Conservation (phyloP, 2,113 vertebrate species). For the Anhinga anhinga region DNA sequence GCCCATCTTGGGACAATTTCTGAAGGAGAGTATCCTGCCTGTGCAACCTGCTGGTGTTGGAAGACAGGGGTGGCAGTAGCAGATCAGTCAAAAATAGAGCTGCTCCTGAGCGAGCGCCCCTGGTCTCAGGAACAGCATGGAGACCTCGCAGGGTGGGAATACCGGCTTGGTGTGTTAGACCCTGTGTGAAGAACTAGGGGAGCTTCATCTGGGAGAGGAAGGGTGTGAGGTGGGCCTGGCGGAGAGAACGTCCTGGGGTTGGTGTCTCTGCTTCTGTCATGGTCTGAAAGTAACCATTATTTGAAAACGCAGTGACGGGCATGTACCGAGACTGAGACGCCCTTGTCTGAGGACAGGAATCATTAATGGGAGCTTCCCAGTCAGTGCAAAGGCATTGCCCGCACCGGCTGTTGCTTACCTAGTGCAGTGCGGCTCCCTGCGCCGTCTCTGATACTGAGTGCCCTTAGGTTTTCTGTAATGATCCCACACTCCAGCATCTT, state of each 20-base stretch:
- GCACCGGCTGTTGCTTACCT: background rate
- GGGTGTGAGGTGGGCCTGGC: background rate
- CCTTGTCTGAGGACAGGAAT: background rate
- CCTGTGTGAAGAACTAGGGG: background rate
- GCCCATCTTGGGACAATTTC: background rate
- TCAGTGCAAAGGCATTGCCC: background rate
- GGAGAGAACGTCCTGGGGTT: background rate
- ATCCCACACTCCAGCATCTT: background rate
- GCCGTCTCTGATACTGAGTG: background rate
- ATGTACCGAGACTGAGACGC: background rate
- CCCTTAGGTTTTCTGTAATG: background rate
- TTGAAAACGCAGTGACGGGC: background rate
- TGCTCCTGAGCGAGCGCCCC: background rate
- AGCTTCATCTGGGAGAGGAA: background rate
- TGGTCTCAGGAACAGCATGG: background rate
- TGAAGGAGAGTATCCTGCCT: background rate
- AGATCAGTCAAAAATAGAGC: background rate
- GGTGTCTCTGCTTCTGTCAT: background rate
- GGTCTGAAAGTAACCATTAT: background rate
- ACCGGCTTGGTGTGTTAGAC: rapidly evolving
- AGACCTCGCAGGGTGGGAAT: background rate
- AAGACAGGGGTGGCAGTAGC: background rate
- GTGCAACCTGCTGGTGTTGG: background rate
- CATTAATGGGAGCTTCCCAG: background rate
- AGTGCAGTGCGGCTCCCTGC: background rate